Percentiles rank a stretch among this genome's conserved stretches.
Conservation (phyloP, 2,888 invertebrate genomes). For the Axea sp. region DNA sequence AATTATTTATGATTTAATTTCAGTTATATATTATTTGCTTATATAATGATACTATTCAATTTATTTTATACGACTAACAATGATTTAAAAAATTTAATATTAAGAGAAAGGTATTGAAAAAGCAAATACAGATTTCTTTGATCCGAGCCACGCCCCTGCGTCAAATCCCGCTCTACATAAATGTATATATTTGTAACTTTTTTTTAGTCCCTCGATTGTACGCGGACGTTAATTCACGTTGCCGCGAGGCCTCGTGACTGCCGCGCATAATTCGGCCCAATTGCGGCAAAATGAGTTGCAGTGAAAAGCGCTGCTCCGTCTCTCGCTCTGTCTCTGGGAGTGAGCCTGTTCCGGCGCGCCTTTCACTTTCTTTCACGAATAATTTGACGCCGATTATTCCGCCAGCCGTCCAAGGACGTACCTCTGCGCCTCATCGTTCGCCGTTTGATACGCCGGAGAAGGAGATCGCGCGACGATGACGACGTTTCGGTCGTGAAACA, state of each 20-base stretch:
- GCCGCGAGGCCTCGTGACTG: slow-evolving; percentile 51
- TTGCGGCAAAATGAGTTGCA: slow-evolving; percentile 43
- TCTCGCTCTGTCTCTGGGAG: slow-evolving; percentile 27
- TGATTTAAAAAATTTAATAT: too few species aligned
- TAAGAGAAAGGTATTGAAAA: too few species aligned
- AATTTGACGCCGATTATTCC: slow-evolving; percentile 52
- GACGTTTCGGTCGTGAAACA: slow-evolving; percentile 15
- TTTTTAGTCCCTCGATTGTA: neutral
- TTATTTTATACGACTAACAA: too few species aligned
- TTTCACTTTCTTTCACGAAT: slow-evolving; percentile 58
- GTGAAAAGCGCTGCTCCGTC: slow-evolving; percentile 61
- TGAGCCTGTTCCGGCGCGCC: slow-evolving; percentile 53
- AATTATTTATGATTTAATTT: too few species aligned
- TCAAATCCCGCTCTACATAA: neutral
- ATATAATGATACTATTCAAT: too few species aligned
- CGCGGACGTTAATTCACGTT: slow-evolving; percentile 29
- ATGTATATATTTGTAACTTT: too few species aligned
- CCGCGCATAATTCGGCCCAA: slow-evolving; percentile 41
- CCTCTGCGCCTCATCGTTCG: slow-evolving; percentile 3
- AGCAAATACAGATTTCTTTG: too few species aligned
- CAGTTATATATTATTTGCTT: too few species aligned
- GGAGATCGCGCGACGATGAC: slow-evolving; percentile 13
- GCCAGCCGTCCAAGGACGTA: slow-evolving; percentile 50
- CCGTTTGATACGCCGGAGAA: slow-evolving; percentile 7
- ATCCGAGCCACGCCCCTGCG: slow-evolving; percentile 3